phyloP scores from a whole-genome alignment of 2,888 invertebrate species.

The Chrysomela aeneicollis region DNA sequence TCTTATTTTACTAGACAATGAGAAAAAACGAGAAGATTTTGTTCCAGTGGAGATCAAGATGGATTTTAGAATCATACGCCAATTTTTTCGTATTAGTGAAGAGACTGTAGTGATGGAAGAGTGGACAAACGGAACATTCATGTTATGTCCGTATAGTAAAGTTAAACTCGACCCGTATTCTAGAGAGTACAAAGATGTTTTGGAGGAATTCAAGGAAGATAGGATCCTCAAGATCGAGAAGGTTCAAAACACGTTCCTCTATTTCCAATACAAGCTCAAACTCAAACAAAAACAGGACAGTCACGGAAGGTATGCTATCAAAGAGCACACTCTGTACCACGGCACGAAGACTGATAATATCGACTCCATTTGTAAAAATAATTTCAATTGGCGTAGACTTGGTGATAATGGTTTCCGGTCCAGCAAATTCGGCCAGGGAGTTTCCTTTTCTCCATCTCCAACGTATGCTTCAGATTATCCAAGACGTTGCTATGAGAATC shows the following conservation, averaged over 20 bases:
- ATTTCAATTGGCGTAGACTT: constrained; percentile 5
- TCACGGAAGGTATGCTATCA: background rate
- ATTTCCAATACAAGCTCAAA: background rate
- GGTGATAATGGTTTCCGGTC: background rate
- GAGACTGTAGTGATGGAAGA: too few relatives aligned
- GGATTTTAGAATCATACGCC: too few relatives aligned
- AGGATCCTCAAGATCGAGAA: background rate
- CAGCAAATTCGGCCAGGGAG: constrained; percentile 8
- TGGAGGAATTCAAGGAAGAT: too few relatives aligned
- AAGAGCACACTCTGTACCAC: background rate
- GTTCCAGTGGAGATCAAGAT: too few relatives aligned
- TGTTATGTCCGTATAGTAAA: too few relatives aligned
- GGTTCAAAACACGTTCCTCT: constrained; percentile 1
- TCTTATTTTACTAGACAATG: too few relatives aligned
- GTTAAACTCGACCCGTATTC: too few relatives aligned
- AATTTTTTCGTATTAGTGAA: too few relatives aligned
- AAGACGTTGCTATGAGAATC: background rate
- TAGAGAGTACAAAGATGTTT: too few relatives aligned
- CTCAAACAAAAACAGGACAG: background rate
- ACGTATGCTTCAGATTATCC: constrained; percentile 15
- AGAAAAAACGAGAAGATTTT: too few relatives aligned
- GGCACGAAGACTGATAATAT: background rate
- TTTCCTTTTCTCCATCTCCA: constrained; percentile 5
- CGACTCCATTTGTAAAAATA: constrained; percentile 2
- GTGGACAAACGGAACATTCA: too few relatives aligned